Percentiles rank a stretch among this genome's conserved stretches.
phyloP scores from a whole-genome alignment of 2,797 vertebrate species.

The Eulemur rubriventer region DNA sequence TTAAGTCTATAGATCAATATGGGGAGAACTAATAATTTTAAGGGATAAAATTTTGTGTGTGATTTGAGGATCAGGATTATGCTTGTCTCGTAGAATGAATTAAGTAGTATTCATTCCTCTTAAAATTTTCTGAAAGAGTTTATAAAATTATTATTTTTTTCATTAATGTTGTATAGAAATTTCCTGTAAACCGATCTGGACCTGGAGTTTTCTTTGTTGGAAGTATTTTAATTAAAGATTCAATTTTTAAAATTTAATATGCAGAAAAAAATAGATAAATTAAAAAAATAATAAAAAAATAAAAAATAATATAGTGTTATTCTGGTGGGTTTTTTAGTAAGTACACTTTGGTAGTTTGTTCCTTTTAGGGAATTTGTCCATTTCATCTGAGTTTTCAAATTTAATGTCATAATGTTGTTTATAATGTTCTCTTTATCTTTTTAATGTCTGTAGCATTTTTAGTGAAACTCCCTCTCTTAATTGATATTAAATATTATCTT shows the following conservation, averaged over 20 bases:
- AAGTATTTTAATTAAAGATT: neutral
- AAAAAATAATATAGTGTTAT: neutral
- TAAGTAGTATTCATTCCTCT: neutral
- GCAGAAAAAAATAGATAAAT: no score
- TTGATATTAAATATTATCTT: neutral
- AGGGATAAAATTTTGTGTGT: neutral
- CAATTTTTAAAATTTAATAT: neutral
- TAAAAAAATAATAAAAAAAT: no score
- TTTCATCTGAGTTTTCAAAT: neutral
- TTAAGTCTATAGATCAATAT: neutral
- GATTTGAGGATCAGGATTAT: neutral
- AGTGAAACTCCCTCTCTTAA: neutral
- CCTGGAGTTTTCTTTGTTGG: neutral
- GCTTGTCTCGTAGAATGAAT: no score
- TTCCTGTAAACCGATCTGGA: neutral
- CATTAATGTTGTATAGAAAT: neutral
- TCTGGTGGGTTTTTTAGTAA: neutral
- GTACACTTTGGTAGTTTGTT: neutral
- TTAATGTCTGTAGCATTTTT: neutral
- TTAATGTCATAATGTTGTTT: neutral
- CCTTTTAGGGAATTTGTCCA: neutral
- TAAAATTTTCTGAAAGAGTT: neutral
- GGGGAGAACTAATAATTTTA: neutral
- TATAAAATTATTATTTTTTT: neutral
- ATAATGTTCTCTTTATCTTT: neutral